These are phyloP conservation scores for Andrena bucephala DNA, from an alignment of 2,888 invertebrate species.

Conservation along the genomic window DNA sequence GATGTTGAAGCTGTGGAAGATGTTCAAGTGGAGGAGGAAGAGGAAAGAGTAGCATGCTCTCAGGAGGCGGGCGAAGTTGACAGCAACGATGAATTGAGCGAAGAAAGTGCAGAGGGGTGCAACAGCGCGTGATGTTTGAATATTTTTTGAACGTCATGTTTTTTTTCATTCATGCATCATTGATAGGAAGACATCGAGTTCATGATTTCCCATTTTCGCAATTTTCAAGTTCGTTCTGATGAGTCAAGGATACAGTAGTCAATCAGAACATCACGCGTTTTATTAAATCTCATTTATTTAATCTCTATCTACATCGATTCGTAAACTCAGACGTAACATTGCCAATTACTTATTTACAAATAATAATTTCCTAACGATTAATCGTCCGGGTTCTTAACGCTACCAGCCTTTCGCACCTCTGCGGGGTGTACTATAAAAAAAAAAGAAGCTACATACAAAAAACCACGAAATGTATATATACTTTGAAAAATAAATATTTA, in stretches of 20 bases:
- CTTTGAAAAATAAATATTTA: constrained; percentile 36
- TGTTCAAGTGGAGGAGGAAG: constrained; percentile 2
- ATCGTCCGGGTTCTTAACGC: constrained; percentile 3
- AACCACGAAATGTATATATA: constrained; percentile 14
- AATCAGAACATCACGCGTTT: background rate
- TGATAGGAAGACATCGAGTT: background rate
- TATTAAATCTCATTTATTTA: constrained; percentile 59
- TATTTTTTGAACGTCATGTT: background rate
- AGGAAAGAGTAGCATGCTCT: constrained; percentile 15
- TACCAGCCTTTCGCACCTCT: constrained; percentile 4
- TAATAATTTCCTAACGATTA: background rate
- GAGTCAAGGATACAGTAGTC: background rate
- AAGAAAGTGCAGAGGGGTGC: constrained; percentile 26
- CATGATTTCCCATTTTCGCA: background rate
- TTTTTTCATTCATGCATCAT: background rate
- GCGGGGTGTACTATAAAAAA: background rate
- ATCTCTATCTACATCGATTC: constrained; percentile 40
- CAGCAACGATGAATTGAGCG: constrained; percentile 9
- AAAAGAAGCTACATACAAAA: background rate
- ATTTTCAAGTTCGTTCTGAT: background rate
- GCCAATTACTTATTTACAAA: constrained; percentile 57
- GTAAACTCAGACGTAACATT: background rate
- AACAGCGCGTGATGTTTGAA: constrained; percentile 17
- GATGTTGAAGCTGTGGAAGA: background rate
- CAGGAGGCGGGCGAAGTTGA: background rate